phyloP scores from a whole-genome alignment of 2,888 invertebrate species.

The Rhagonycha lutea region DNA sequence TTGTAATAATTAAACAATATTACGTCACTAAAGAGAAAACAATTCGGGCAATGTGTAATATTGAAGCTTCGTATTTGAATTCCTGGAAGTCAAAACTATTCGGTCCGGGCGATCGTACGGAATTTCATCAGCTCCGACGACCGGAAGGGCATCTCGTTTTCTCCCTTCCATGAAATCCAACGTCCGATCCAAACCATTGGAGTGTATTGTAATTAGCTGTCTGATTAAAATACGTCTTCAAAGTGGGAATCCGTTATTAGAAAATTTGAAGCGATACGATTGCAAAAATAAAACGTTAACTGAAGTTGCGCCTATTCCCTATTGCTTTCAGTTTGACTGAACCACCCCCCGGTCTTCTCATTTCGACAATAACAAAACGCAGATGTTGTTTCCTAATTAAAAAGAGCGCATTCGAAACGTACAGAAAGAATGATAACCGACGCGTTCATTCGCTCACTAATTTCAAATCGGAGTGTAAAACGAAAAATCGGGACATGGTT shows the following conservation, averaged over 20 bases:
- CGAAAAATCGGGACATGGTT: slow-evolving; percentile 33
- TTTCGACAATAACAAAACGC: slow-evolving; percentile 45
- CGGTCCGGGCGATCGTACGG: slow-evolving; percentile 53
- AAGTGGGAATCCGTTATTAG: slow-evolving; percentile 54
- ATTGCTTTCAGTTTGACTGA: slow-evolving; percentile 9
- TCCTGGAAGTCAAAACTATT: slow-evolving; percentile 56
- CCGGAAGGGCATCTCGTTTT: slow-evolving; percentile 65
- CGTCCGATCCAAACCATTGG: slow-evolving; percentile 41
- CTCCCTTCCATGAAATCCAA: slow-evolving; percentile 49
- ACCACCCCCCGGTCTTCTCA: slow-evolving; percentile 22
- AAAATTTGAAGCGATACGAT: slow-evolving; percentile 34
- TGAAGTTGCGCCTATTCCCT: slow-evolving; percentile 3
- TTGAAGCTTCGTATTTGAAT: slow-evolving; percentile 52
- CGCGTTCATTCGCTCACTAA: slow-evolving; percentile 40
- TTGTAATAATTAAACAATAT: slow-evolving; percentile 19
- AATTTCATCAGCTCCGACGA: slow-evolving; percentile 63
- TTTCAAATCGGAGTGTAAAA: slow-evolving; percentile 37
- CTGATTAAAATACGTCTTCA: slow-evolving; percentile 56
- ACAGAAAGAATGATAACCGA: slow-evolving; percentile 30
- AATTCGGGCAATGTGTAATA: slow-evolving; percentile 55
- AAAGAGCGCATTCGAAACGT: slow-evolving; percentile 41
- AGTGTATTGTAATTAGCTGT: slow-evolving; percentile 53
- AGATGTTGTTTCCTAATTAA: slow-evolving; percentile 54
- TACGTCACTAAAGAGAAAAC: slow-evolving; percentile 28
- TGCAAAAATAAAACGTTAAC: slow-evolving; percentile 21